Evolutionary conservation across 2,888 invertebrate genomes (phyloP), one percentile per base, ranked within the genome.

Genomic region (Drosophila prostipennis): DNA sequence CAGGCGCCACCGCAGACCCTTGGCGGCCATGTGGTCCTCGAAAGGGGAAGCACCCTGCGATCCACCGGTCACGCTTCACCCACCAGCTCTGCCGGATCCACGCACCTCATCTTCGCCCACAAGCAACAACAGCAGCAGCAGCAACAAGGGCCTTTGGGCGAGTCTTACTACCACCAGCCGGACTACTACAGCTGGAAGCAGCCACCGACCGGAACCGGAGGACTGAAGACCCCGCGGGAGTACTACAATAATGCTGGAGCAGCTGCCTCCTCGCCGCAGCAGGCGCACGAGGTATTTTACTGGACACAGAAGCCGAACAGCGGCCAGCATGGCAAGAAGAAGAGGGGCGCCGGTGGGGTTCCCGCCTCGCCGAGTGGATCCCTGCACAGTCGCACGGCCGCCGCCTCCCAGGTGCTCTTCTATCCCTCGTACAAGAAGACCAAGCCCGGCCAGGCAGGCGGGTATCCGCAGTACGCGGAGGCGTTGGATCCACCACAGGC

Each of bases 361-460:
- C 82, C 88, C 5, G 90, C 90, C 39, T 90, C 91, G 7, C 91
- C 91, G 0, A 91, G 91, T 37, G 91, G 90, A 16, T 91, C 91
- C 3, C 72, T 91, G 37, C 91, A 90, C 34, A 90, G 90, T 51
- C 90, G 90, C 8, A 81, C 80, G 11, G 91, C 90, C 8, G 90
- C 91, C 37, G 85, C 90, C 13, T 90, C 90, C 0, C 90, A 90
- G 60, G 89, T 87, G 54, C 68, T 90, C 19, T 90, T 91, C 67
- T 91, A 91, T 80, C 91, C 91, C 54, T 91, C 91, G 36, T 91
- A 91, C 54, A 91, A 91, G 69, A 91, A 91, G 68, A 87, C 89
- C 48, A 84, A 81, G 26, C 42, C 58, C 32, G 67, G 70, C 63
- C 85, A 77, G 40, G 78, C 77, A 60, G 7, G 73, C 16, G 78